phyloP scores from a whole-genome alignment of 1,140 invertebrate genomes.

The Drosophila truncata region DNA sequence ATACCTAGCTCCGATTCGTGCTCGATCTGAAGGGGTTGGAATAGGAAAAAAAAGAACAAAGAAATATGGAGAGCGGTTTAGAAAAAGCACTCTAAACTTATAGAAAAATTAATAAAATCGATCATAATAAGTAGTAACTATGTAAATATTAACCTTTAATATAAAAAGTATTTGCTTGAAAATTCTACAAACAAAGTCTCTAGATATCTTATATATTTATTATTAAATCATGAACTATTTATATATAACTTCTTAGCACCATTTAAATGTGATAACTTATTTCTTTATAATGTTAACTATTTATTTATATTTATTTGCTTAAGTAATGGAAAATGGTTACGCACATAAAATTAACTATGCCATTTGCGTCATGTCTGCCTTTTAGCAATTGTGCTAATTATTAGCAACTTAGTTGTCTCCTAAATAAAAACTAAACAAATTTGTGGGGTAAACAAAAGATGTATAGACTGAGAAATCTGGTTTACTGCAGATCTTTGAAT shows the following conservation, averaged over 20 bases:
- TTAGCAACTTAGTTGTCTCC: background rate
- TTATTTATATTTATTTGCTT: constrained; percentile 1
- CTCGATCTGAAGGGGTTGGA: constrained; percentile 63
- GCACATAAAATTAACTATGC: background rate
- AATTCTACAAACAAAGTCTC: background rate
- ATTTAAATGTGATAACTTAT: background rate
- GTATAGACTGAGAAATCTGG: background rate
- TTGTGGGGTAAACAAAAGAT: background rate
- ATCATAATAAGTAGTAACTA: no score
- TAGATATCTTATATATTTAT: background rate
- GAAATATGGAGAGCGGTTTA: constrained; percentile 7
- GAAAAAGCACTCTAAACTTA: background rate
- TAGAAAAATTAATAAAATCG: background rate
- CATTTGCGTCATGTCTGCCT: background rate
- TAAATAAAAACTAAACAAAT: background rate
- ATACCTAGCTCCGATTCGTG: constrained; percentile 73
- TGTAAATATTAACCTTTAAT: background rate
- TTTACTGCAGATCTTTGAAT: background rate
- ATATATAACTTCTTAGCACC: background rate
- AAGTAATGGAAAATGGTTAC: background rate
- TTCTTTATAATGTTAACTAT: background rate
- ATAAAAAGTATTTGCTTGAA: background rate
- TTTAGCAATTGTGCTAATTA: background rate
- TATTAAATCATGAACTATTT: constrained; percentile 6
- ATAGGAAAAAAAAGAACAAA: background rate